Conservation (phyloP, 2,797 vertebrate genomes). For the Sebastes itinus region DNA sequence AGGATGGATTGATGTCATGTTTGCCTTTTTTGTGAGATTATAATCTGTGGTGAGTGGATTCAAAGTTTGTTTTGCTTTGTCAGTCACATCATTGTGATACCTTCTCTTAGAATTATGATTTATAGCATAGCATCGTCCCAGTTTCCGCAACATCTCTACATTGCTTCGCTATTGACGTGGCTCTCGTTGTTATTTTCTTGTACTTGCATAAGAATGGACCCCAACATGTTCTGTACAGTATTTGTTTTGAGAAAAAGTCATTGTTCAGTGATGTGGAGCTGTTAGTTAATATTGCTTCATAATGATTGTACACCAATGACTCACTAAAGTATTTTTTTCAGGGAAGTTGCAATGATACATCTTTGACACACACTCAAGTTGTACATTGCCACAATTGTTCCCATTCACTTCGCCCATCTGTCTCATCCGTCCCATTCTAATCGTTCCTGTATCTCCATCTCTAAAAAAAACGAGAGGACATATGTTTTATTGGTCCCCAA, state of each 20-base stretch:
- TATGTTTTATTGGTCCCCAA: neutral
- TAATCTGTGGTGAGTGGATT: slow-evolving; percentile 13
- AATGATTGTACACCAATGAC: neutral
- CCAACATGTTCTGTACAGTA: neutral
- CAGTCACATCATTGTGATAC: slow-evolving; percentile 1
- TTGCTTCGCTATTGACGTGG: neutral
- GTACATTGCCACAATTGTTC: neutral
- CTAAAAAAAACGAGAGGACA: neutral
- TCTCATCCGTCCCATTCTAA: neutral
- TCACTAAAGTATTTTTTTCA: neutral
- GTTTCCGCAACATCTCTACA: neutral
- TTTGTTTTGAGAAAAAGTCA: neutral
- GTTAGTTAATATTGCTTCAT: neutral
- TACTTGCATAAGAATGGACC: neutral
- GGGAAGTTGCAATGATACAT: neutral
- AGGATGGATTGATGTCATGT: slow-evolving; percentile 55
- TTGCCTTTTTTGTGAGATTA: slow-evolving; percentile 38
- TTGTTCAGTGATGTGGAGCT: neutral
- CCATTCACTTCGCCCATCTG: neutral
- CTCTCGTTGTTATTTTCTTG: neutral
- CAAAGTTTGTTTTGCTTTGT: neutral
- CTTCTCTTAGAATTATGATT: neutral
- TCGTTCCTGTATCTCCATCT: neutral
- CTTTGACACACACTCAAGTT: neutral
- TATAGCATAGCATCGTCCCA: neutral